Evolutionary conservation across 1,140 invertebrate genomes (phyloP), one percentile per base, ranked within the genome.

Genomic region (Diachasmimorpha longicaudata): DNA sequence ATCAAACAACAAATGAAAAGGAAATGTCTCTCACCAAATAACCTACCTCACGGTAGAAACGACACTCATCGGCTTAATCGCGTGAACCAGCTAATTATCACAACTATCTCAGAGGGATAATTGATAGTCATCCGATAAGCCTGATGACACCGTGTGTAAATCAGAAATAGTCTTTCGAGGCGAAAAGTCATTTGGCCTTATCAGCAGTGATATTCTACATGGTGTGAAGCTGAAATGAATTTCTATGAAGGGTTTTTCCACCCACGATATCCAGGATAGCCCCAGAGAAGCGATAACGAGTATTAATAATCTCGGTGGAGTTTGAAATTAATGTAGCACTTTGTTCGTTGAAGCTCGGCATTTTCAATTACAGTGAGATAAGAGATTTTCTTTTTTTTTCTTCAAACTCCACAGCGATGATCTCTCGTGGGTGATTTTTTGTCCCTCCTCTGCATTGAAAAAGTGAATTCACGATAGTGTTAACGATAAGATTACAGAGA

Each of bases 11-110:
- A 21, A 31, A 31, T 6, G 31, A 31, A 36, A n/a, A 68, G 76
- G 11, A 36, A 68, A 23, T 23, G 31, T 76, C 37, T 58, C 39
- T 31, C 16, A 42, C 48, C 76, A 70, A 78, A 77, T 78, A 78
- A 6, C 31, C 2, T 31, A 31, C 31, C 2, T 78, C 25, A n/a
- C 8, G 37, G 48, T 46, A 48, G 19, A 16, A n/a, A 6, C 31
- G 16, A 52, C 16, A 52, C 10, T 46, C 46, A 73, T 46, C 21
- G 76, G 70, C 42, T 74, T 77, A 74, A 77, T 80, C 70, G 77
- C 58, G 79, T 76, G 79, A 80, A 84, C 67, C 36, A 55, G 36
- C 81, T 83, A 85, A 85, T 83, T 85, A 82, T 83, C 79, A 77
- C 80, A 71, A 42, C 52, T 76, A 55, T 39, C 68, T 37, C 63